These are phyloP conservation scores for Hylia prasina DNA, from an alignment of 2,113 vertebrate species.

Conservation along the genomic window DNA sequence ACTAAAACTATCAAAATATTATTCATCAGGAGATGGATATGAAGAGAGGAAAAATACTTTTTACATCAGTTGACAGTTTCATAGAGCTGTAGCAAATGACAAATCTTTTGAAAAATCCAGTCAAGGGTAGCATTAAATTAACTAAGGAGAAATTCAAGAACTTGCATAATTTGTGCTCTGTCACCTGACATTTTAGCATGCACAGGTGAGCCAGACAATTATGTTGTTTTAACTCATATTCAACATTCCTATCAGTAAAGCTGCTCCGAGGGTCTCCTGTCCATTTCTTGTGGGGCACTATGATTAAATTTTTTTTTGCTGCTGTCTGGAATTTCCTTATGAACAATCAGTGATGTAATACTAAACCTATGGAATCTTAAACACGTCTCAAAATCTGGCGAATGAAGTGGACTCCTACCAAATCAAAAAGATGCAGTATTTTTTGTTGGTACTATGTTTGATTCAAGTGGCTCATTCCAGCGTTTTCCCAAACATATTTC, in stretches of 20 bases:
- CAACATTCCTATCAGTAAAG: not conserved
- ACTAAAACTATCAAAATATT: not conserved
- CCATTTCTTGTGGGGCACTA: not conserved
- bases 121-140: not conserved
- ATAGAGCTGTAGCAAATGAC: not conserved
- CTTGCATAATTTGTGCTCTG: not conserved
- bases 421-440: conserved; percentile 29
- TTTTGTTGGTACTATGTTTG: not conserved
- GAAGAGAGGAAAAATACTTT: not conserved
- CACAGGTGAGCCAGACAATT: not conserved
- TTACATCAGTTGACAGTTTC: not conserved
- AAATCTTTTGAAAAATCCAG: not conserved
- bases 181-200: not conserved
- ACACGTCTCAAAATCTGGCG: conserved; percentile 54
- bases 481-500: conserved; percentile 56
- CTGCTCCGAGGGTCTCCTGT: conserved; percentile 1
- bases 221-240: conserved; percentile 7
- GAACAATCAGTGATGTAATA: conserved; percentile 65
- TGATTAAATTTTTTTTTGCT: not conserved
- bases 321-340: conserved; percentile 68
- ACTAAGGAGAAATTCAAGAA: not conserved
- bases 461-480: conserved; percentile 31
- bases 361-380: conserved; percentile 67
- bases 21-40: not conserved
- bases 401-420: conserved; percentile 41